These are phyloP conservation scores for Dioctria linearis DNA, from an alignment of 2,888 invertebrate species.

Conservation along the genomic window DNA sequence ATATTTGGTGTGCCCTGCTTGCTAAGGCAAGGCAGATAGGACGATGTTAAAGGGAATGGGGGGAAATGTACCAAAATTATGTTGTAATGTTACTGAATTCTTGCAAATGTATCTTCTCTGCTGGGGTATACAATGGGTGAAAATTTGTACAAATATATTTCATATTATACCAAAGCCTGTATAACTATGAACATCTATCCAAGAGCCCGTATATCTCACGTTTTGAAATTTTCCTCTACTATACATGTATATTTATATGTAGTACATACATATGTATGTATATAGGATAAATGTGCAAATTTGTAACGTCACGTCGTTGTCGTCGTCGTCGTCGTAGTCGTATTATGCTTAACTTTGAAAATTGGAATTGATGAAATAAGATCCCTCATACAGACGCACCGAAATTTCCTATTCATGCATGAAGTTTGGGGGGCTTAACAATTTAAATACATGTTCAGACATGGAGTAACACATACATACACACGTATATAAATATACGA, in stretches of 20 bases:
- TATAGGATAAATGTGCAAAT: not conserved
- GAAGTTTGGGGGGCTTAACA: slow-evolving; percentile 23
- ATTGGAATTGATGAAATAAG: slow-evolving; percentile 52
- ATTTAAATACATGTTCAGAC: slow-evolving; percentile 10
- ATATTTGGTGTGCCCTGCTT: no score
- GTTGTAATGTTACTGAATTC: slow-evolving; percentile 49
- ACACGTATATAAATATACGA: not conserved
- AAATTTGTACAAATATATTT: slow-evolving; percentile 46
- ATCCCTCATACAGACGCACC: slow-evolving; percentile 19
- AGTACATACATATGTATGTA: no score
- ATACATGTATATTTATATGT: no score
- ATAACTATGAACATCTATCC: not conserved
- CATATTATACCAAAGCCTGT: slow-evolving; percentile 19
- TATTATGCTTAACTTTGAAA: slow-evolving; percentile 40
- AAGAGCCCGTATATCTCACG: not conserved
- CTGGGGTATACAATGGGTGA: slow-evolving; percentile 29
- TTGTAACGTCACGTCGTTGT: not conserved
- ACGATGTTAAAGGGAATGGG: not conserved
- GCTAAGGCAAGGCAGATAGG: not conserved
- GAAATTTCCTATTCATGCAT: slow-evolving; percentile 20
- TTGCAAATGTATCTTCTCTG: slow-evolving; percentile 46
- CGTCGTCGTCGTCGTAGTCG: not conserved
- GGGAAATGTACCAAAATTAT: not conserved
- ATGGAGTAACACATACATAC: no score
- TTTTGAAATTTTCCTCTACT: no score